These are phyloP conservation scores for Gobiocypris rarus DNA, from an alignment of 2,113 vertebrate genomes.

Conservation along the genomic window DNA sequence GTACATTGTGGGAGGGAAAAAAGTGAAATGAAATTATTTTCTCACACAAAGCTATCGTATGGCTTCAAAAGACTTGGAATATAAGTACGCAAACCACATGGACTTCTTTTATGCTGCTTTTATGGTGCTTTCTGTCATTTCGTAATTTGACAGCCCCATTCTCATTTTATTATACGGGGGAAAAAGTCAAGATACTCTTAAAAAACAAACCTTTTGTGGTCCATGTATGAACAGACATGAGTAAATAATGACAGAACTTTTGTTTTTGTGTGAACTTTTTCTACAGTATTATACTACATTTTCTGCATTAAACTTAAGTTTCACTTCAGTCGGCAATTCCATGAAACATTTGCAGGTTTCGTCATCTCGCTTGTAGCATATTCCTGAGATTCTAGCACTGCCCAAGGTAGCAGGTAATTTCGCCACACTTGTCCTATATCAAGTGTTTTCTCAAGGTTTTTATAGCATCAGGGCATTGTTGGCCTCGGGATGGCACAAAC, in stretches of 20 bases:
- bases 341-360: conserved; percentile 19
- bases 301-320: neutral
- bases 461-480: neutral
- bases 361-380: conserved; percentile 27
- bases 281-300: neutral
- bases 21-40: conserved; percentile 9
- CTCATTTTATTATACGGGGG: neutral
- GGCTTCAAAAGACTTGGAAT: neutral
- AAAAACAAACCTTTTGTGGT: neutral
- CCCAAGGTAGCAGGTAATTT: conserved; percentile 26
- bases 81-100: neutral
- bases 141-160: neutral
- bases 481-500: conserved; percentile 27
- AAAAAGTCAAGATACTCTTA: neutral
- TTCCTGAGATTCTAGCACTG: conserved; percentile 30
- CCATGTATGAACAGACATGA: neutral
- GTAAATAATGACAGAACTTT: neutral
- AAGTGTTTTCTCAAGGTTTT: conserved; percentile 27
- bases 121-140: neutral
- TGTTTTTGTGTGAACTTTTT: neutral
- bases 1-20: conserved; percentile 22
- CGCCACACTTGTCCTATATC: neutral
- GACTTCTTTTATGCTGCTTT: neutral
- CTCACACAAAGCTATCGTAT: neutral
- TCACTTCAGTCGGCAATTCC: neutral